These are phyloP conservation scores for Drosophila tripunctata DNA, from an alignment of 2,888 invertebrate genomes.

Conservation along the genomic window DNA sequence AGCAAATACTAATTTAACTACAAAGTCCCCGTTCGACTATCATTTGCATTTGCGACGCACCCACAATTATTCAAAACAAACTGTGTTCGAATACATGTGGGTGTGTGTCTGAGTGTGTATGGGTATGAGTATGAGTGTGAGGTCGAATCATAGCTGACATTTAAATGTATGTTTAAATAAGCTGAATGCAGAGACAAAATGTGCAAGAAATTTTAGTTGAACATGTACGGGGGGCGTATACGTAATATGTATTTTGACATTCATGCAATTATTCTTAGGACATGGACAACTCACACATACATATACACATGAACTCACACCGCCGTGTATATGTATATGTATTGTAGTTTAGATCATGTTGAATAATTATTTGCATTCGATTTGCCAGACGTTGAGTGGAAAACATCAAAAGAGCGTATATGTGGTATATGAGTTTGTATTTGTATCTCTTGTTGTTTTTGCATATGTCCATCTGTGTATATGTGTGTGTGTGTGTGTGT, in stretches of 20 bases:
- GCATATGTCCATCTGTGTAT: not conserved
- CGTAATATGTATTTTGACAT: constrained; percentile 54
- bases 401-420: not conserved
- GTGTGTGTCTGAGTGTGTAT: not conserved
- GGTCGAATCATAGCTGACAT: constrained; percentile 6
- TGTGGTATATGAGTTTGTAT: not conserved
- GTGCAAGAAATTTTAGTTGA: not conserved
- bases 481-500: constrained; percentile 5
- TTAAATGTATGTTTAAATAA: constrained; percentile 14
- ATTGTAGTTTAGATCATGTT: constrained; percentile 34
- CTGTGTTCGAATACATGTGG: not conserved
- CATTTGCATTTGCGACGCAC: constrained; percentile 9
- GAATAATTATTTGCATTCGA: constrained; percentile 71
- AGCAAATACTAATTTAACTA: constrained; percentile 32
- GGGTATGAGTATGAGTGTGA: not conserved
- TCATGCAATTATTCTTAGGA: constrained; percentile 44
- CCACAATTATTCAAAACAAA: constrained; percentile 45
- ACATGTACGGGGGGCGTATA: constrained; percentile 32
- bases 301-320: not conserved
- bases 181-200: not conserved
- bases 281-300: not conserved
- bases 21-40: constrained; percentile 12
- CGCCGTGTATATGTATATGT: not conserved
- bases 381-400: constrained; percentile 13
- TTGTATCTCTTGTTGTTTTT: constrained; percentile 1